phyloP scores from a whole-genome alignment of 1,140 invertebrate species.

The Calephelis nemesis region DNA sequence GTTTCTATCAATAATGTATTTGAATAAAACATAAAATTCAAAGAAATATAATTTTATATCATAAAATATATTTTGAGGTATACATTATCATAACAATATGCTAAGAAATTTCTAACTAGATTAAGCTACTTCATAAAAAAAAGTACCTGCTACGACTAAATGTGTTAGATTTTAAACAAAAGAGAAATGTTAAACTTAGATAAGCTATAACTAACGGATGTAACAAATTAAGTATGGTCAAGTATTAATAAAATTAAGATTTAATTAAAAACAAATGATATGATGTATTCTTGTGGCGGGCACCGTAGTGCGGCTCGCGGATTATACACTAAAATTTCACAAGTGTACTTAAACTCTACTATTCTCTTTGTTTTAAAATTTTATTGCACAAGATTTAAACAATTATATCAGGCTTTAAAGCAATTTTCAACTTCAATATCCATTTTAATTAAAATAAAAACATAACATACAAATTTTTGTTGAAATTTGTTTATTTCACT shows the following conservation, averaged over 20 bases:
- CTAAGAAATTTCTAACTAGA: conserved; percentile 22
- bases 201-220: conserved; percentile 53
- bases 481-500: too few relatives aligned
- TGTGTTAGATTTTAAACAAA: conserved; percentile 1
- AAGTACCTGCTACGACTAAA: conserved; percentile 54
- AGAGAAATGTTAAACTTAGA: conserved; percentile 40
- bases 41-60: conserved; percentile 5
- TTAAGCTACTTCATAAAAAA: conserved; percentile 69
- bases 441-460: too few relatives aligned
- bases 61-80: conserved; percentile 13
- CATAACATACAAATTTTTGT: too few relatives aligned
- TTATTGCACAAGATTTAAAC: not conserved
- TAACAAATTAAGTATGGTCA: conserved; percentile 52
- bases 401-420: conserved; percentile 14
- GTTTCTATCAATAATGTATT: too few relatives aligned
- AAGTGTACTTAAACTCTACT: conserved; percentile 3
- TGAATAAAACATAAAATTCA: conserved; percentile 6
- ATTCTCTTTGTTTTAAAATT: not conserved
- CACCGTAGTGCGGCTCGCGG: conserved; percentile 54
- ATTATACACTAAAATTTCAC: conserved; percentile 18
- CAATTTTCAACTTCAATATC: not conserved
- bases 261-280: conserved; percentile 80
- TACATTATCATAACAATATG: conserved; percentile 7
- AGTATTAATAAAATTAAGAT: conserved; percentile 63
- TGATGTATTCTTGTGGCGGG: conserved; percentile 79